Conservation (phyloP, 2,888 invertebrate species). For the Tillus elongatus region DNA sequence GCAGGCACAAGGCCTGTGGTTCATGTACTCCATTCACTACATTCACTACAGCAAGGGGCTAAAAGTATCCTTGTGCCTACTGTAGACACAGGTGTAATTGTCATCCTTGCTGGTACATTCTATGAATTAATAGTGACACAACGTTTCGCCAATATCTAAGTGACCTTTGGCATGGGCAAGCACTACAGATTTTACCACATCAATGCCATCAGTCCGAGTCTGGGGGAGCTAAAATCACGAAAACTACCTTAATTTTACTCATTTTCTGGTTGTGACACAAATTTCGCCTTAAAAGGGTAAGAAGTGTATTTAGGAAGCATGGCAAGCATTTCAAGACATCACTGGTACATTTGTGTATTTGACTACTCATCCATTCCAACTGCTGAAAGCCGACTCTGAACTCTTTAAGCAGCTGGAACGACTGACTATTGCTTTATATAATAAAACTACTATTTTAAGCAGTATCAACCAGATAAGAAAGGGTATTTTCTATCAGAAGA, state of each 20-base stretch:
- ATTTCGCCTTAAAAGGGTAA: too few species aligned
- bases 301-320: background rate
- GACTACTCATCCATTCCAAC: background rate
- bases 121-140: background rate
- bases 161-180: constrained; percentile 1
- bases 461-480: constrained; percentile 1
- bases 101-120: constrained; percentile 2
- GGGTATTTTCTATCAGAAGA: background rate
- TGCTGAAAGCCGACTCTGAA: constrained; percentile 3
- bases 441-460: background rate
- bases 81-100: constrained; percentile 1
- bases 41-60: constrained; percentile 2
- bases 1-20: constrained; percentile 3
- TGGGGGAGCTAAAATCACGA: background rate
- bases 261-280: background rate
- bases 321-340: too few species aligned
- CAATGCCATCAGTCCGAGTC: background rate
- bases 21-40: constrained; percentile 1
- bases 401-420: background rate
- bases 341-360: background rate
- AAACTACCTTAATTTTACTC: background rate
- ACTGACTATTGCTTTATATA: constrained; percentile 3
- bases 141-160: background rate
- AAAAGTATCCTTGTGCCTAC: constrained; percentile 1
- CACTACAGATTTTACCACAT: constrained; percentile 3